Evolutionary conservation across 2,888 invertebrate species (phyloP).

Genomic region (Blastobasis lacticolella): DNA sequence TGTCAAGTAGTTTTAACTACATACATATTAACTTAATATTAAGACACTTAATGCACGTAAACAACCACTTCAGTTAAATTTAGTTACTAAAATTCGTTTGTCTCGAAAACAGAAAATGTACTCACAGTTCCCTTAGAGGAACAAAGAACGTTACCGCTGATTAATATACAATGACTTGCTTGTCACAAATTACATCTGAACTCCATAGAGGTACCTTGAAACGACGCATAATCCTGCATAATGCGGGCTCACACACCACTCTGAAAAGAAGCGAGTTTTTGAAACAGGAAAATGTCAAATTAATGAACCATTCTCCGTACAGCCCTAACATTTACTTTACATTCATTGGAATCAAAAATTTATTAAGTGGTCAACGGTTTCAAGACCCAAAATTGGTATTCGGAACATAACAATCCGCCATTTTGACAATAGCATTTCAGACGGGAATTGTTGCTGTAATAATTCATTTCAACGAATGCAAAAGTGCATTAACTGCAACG

Average conservation of each 20-base stretch:
- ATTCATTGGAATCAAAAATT: too few relatives aligned
- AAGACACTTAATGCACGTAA: too few relatives aligned
- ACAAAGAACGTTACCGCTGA: constrained; percentile 6
- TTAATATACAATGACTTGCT: constrained; percentile 9
- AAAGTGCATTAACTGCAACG: not conserved
- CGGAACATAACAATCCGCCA: too few relatives aligned
- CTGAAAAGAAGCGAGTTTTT: constrained; percentile 12
- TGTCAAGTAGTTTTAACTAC: too few relatives aligned
- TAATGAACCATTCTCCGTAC: constrained; percentile 14
- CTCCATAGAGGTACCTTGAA: constrained; percentile 12
- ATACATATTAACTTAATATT: too few relatives aligned
- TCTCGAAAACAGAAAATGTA: constrained; percentile 10
- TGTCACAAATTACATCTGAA: constrained; percentile 13
- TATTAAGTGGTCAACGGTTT: too few relatives aligned
- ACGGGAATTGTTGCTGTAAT: not conserved
- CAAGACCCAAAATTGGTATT: too few relatives aligned
- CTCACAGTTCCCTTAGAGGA: constrained; percentile 6
- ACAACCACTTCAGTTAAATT: too few relatives aligned
- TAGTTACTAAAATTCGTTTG: too few relatives aligned
- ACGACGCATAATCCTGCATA: constrained; percentile 12
- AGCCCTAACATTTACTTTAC: constrained; percentile 7
- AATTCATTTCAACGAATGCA: not conserved
- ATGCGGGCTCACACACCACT: constrained; percentile 10
- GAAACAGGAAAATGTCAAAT: constrained; percentile 11
- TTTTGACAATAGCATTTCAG: too few relatives aligned